These are phyloP conservation scores for Brotula barbata DNA, from an alignment of 2,797 vertebrate genomes.

Conservation along the genomic window DNA sequence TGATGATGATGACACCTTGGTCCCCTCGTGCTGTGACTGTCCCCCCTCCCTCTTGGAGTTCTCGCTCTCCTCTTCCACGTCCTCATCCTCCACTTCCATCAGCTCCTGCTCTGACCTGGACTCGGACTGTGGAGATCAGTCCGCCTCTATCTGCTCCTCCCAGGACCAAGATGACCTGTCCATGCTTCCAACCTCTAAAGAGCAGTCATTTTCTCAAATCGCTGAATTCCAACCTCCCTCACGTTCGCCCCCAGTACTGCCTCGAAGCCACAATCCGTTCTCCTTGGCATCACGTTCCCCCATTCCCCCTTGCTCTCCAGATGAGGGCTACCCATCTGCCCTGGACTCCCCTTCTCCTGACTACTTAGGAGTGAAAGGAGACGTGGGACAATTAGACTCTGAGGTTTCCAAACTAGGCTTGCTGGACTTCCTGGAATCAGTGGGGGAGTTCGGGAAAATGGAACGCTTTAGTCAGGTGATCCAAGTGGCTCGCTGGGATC, in stretches of 20 bases:
- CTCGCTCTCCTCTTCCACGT: constrained; percentile 81
- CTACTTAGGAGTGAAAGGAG: constrained; percentile 71
- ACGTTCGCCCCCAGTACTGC: constrained; percentile 65
- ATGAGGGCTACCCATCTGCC: constrained; percentile 83
- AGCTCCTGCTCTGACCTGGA: constrained; percentile 96
- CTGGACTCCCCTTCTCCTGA: constrained; percentile 77
- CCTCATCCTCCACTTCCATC: constrained; percentile 90
- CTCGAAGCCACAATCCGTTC: constrained; percentile 63
- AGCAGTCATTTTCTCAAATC: constrained; percentile 44
- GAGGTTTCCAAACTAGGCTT: constrained; percentile 75
- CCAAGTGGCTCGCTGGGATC: constrained; percentile 79
- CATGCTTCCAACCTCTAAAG: constrained; percentile 43
- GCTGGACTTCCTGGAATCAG: constrained; percentile 80
- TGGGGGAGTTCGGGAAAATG: constrained; percentile 82
- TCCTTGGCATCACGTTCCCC: constrained; percentile 49
- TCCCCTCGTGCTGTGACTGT: constrained; percentile 80
- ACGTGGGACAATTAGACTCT: constrained; percentile 47
- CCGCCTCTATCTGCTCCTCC: constrained; percentile 67
- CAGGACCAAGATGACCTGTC: constrained; percentile 65
- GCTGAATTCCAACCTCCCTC: constrained; percentile 61
- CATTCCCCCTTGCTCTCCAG: constrained; percentile 73
- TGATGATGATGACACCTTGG: constrained; percentile 82
- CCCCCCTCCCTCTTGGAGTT: constrained; percentile 81
- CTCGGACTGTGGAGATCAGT: constrained; percentile 82
- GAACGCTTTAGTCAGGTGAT: constrained; percentile 82